Evolutionary conservation across 2,113 vertebrate genomes (phyloP).

Genomic region (Scortum barcoo): DNA sequence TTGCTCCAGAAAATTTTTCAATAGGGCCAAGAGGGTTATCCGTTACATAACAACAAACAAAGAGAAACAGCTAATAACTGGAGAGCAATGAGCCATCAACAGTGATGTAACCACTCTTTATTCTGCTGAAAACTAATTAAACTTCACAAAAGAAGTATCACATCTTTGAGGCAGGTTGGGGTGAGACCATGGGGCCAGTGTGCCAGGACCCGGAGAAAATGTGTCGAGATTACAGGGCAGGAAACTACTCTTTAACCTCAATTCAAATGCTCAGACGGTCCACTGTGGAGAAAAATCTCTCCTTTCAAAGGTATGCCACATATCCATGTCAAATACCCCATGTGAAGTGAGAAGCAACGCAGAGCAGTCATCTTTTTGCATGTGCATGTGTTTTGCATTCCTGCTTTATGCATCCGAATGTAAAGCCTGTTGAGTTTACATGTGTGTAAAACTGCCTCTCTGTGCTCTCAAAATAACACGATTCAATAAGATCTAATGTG

Average conservation of each 20-base stretch:
- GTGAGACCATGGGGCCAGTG: conserved; percentile 20
- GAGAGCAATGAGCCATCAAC: conserved; percentile 69
- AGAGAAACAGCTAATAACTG: conserved; percentile 47
- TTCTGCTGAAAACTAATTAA: conserved; percentile 61
- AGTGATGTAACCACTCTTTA: conserved; percentile 71
- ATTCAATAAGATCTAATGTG: too few species aligned
- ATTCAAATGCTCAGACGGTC: neutral
- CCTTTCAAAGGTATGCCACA: conserved; percentile 23
- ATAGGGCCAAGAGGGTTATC: neutral
- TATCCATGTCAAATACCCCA: neutral
- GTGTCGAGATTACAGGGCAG: conserved; percentile 4
- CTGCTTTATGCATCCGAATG: neutral
- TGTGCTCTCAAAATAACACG: too few species aligned
- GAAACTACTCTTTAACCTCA: neutral
- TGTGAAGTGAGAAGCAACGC: neutral
- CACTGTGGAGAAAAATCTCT: neutral
- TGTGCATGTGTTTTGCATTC: fast-evolving
- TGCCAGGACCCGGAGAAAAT: conserved; percentile 23
- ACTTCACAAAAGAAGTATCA: conserved; percentile 36
- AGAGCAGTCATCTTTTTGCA: neutral
- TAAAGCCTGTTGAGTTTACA: neutral
- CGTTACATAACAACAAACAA: conserved; percentile 64
- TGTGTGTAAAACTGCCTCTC: neutral
- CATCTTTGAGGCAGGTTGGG: conserved; percentile 30
- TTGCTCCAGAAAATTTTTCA: conserved; percentile 4